Evolutionary conservation across 2,113 vertebrate genomes (phyloP), one percentile per base, ranked within the genome.

Genomic region (Opisthocomus hoazin): DNA sequence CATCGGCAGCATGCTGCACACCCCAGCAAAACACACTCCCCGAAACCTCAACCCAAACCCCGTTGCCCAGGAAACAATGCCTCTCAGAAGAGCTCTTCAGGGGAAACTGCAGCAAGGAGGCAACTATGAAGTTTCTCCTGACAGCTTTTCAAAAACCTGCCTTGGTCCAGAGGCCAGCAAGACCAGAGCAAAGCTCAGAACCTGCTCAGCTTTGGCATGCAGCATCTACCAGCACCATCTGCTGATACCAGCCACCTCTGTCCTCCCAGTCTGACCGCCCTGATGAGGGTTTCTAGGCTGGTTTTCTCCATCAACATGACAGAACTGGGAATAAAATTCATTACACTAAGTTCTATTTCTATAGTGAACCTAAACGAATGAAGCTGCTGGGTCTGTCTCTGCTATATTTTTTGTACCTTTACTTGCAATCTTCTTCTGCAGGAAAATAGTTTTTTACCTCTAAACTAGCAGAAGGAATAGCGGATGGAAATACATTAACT

Each of bases 151-250:
- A 56, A 76, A 34, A n/a, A 54, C 9, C 18, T 11, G 43, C 22
- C 69, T 45, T 87, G 0, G 2, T 57, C 11, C 48, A 14, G 53
- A 57, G 34, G 34, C 20, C 7, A 10, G 46, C 0, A 1, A 54
- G 57, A 22, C 51, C 43, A 20, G 34, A n/a, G 34, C 7, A 1
- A 23, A 0, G 9, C 5, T 75, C n/a, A 0, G 20, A 63, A 50
- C 27, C 45, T 2, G 12, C 11, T 26, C 3, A 0, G 15, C 22
- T 56, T 24, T 7, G 63, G 50, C 37, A 13, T 24, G 6, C 41
- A 1, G 6, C 4, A 78, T 89, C 75, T 96, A 92, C 76, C 93
- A 95, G 96, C 79, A 48, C 94, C 92, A 89, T 64, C 94, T 96
- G 94, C 73, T 91, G 92, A 87, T 73, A 26, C 3, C 36, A 19